Percentiles rank a stretch among this genome's conserved stretches.
Conservation (phyloP, 1,140 invertebrate species). For the Drosophila punjabiensis region DNA sequence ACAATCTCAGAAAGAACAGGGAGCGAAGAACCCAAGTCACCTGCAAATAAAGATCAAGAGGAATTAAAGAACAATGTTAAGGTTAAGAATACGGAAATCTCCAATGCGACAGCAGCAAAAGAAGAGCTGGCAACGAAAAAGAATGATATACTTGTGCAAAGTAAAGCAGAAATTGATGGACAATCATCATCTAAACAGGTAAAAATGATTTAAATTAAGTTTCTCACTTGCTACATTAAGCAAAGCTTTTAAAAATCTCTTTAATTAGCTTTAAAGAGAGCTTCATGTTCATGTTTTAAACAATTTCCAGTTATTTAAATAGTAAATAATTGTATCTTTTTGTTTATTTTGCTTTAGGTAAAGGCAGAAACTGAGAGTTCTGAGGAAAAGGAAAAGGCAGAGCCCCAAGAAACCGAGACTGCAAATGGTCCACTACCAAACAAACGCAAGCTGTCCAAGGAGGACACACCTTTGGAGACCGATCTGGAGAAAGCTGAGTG, state of each 20-base stretch:
- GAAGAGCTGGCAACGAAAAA: neutral
- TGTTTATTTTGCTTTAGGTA: neutral
- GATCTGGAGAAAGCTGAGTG: neutral
- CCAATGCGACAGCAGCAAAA: neutral
- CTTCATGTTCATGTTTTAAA: neutral
- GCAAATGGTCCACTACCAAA: neutral
- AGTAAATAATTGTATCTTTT: neutral
- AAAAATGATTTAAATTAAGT: neutral
- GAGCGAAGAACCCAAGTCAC: neutral
- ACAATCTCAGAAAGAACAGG: constrained; percentile 57
- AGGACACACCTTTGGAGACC: neutral
- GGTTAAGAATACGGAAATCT: constrained; percentile 16
- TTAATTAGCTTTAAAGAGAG: no score
- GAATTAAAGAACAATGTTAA: constrained; percentile 27
- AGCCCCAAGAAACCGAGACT: neutral
- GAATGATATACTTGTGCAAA: neutral
- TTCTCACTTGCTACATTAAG: no score
- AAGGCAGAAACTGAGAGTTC: neutral
- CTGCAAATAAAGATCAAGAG: neutral
- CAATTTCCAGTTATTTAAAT: neutral
- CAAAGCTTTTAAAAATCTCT: no score
- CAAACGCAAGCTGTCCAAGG: neutral
- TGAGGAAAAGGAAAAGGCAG: neutral
- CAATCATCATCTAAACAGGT: neutral
- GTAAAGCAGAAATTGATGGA: neutral